Conservation (phyloP, 2,113 vertebrate species). For the Notarius quadriscutis region DNA sequence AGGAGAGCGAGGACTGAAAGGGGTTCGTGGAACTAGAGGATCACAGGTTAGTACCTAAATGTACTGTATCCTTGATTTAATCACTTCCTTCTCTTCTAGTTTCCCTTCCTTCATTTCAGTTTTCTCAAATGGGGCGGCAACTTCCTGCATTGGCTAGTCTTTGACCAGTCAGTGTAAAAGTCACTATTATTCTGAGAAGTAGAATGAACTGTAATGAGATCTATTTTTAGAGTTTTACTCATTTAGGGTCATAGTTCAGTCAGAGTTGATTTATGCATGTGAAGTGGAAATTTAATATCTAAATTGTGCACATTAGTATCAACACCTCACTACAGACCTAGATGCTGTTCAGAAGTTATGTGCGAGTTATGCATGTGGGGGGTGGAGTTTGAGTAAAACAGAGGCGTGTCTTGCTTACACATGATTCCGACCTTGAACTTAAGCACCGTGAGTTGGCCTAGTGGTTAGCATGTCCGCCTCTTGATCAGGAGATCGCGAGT, state of each 20-base stretch:
- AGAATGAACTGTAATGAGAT: neutral
- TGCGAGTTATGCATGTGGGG: neutral
- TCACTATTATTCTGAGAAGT: neutral
- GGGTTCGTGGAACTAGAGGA: slow-evolving; percentile 90
- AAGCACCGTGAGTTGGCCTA: too few species aligned
- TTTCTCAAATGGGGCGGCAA: neutral
- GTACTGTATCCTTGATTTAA: neutral
- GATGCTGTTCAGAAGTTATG: neutral
- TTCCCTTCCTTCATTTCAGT: neutral
- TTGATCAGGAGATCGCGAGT: too few species aligned
- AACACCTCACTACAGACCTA: neutral
- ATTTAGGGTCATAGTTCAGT: neutral
- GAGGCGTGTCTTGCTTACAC: neutral
- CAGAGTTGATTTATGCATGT: neutral
- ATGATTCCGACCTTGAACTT: neutral
- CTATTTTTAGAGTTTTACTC: neutral
- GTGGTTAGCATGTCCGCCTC: too few species aligned
- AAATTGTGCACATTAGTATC: neutral
- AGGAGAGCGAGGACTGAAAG: slow-evolving; percentile 86
- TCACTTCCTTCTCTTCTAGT: neutral
- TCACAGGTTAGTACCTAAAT: slow-evolving; percentile 76
- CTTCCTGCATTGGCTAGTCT: neutral
- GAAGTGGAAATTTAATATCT: neutral
- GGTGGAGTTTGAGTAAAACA: neutral
- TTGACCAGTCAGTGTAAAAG: neutral